Conservation (phyloP, 2,888 invertebrate genomes). For the Netelia melanura region DNA sequence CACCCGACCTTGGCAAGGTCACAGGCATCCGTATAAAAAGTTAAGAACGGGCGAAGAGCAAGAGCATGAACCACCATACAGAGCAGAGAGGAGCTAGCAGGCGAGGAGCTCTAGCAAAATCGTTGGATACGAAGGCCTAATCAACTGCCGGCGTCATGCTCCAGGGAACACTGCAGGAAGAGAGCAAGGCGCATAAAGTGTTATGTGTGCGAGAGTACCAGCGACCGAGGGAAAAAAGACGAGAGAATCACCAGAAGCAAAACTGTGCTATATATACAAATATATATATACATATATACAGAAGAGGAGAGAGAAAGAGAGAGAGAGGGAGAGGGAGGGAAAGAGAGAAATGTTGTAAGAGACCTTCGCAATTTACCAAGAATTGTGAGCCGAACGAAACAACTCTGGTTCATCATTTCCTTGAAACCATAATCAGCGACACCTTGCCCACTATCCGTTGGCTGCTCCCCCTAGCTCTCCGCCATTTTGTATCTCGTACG, state of each 20-base stretch:
- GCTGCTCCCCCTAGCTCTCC: background rate
- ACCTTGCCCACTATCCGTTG: conserved; percentile 1
- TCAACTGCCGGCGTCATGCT: conserved; percentile 84
- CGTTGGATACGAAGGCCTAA: conserved; percentile 79
- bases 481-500: background rate
- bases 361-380: conserved; percentile 63
- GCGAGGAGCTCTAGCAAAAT: conserved; percentile 70
- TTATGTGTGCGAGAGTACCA: conserved; percentile 50
- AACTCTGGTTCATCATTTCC: conserved; percentile 53
- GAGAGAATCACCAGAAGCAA: conserved; percentile 33
- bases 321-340: conserved; percentile 1
- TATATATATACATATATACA: background rate
- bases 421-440: conserved; percentile 61
- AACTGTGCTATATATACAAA: background rate
- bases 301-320: conserved; percentile 25
- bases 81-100: conserved; percentile 70
- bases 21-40: conserved; percentile 79
- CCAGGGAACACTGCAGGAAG: conserved; percentile 77
- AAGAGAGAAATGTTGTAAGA: conserved; percentile 53
- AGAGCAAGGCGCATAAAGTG: conserved; percentile 68
- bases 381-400: conserved; percentile 58
- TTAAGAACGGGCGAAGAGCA: conserved; percentile 67
- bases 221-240: conserved; percentile 36
- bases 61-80: conserved; percentile 59
- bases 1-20: conserved; percentile 85